phyloP scores from a whole-genome alignment of 2,888 invertebrate species.

The Anorthoa munda region DNA sequence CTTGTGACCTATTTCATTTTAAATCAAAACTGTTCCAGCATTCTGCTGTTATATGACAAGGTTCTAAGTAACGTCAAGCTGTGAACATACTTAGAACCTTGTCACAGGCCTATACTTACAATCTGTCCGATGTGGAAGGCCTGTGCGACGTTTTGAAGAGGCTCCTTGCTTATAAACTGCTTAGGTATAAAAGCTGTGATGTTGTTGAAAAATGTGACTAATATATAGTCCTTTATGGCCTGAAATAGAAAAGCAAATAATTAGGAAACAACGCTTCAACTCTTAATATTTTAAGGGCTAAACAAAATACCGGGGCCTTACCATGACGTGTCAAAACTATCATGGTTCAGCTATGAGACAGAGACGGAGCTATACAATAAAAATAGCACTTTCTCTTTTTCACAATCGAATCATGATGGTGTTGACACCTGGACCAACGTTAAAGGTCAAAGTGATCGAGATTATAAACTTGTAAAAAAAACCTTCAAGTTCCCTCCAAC shows the following conservation, averaged over 20 bases:
- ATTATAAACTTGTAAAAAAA: no score
- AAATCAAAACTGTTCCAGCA: neutral
- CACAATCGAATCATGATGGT: no score
- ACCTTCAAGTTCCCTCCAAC: no score
- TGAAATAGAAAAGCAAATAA: conserved; percentile 60
- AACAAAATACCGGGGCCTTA: no score
- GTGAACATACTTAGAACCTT: conserved; percentile 7
- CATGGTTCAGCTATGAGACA: no score
- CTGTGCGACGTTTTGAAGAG: conserved; percentile 76
- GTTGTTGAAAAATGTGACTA: conserved; percentile 91
- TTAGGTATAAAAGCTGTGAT: conserved; percentile 89
- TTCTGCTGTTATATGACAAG: neutral
- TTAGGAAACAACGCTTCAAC: no score
- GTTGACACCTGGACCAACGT: no score
- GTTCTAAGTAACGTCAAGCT: neutral
- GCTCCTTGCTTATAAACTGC: conserved; percentile 76
- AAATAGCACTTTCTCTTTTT: no score
- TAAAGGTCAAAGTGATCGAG: no score
- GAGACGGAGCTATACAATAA: no score
- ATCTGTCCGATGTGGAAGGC: conserved; percentile 92
- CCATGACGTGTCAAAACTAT: no score
- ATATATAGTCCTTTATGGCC: conserved; percentile 85
- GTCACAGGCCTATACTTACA: conserved; percentile 78
- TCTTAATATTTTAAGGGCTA: no score
- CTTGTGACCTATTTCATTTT: neutral